Conservation (phyloP, 2,888 invertebrate species). For the Abrostola triplasia region DNA sequence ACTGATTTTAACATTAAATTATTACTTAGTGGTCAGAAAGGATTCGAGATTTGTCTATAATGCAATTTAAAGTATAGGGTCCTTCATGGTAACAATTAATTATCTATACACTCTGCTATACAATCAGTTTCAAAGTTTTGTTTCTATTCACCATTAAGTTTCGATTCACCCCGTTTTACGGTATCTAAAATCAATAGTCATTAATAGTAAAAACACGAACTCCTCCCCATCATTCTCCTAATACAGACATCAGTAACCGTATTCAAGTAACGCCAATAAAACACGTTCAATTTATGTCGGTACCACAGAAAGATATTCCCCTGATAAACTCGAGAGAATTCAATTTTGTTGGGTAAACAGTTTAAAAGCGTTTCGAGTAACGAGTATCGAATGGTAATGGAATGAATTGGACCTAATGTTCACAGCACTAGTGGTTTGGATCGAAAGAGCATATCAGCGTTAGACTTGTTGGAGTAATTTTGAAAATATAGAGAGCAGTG, state of each 20-base stretch:
- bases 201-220: conserved; percentile 23
- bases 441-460: conserved; percentile 21
- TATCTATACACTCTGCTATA: too few species aligned
- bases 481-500: background rate
- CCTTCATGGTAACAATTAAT: too few species aligned
- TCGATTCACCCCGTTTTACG: too few species aligned
- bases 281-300: conserved; percentile 52
- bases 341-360: conserved; percentile 70
- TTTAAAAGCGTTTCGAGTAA: conserved; percentile 68
- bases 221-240: conserved; percentile 33
- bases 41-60: too few species aligned
- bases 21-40: too few species aligned
- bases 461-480: background rate
- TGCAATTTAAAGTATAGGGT: too few species aligned
- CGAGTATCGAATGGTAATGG: conserved; percentile 75
- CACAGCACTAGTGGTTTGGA: conserved; percentile 27
- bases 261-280: conserved; percentile 49
- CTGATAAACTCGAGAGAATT: conserved; percentile 60
- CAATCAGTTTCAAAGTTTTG: too few species aligned
- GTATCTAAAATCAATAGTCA: background rate
- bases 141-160: too few species aligned
- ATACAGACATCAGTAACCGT: conserved; percentile 54
- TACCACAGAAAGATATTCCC: conserved; percentile 50
- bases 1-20: too few species aligned
- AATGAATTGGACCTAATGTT: conserved; percentile 75